phyloP scores from a whole-genome alignment of 2,797 vertebrate genomes.

The Oreochromis grahami region DNA sequence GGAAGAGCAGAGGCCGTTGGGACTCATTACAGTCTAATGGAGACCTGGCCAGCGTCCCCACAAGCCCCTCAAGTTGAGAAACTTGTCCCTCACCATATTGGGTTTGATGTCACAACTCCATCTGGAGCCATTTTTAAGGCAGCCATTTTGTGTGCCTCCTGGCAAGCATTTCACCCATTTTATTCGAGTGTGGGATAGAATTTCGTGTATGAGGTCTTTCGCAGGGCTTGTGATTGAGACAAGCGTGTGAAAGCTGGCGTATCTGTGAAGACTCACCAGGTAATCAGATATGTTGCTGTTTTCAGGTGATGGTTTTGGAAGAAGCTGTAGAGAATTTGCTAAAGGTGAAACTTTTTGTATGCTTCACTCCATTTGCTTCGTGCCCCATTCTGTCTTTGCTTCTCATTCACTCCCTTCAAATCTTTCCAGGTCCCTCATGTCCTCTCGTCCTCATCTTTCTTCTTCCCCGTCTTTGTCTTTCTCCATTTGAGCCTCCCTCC shows the following conservation, averaged over 20 bases:
- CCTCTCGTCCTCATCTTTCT: background rate
- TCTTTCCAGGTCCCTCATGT: background rate
- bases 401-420: background rate
- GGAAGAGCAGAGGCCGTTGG: background rate
- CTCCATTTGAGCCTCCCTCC: background rate
- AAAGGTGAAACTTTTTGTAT: background rate
- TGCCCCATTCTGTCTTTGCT: background rate
- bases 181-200: background rate
- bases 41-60: slow-evolving; percentile 37
- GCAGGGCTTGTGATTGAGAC: background rate
- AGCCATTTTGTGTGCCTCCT: slow-evolving; percentile 38
- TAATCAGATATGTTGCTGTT: background rate
- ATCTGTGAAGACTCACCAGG: background rate
- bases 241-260: background rate
- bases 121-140: slow-evolving; percentile 52
- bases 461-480: background rate
- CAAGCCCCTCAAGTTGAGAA: slow-evolving; percentile 43
- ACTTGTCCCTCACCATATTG: slow-evolving; percentile 54
- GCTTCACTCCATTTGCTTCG: background rate
- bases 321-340: background rate
- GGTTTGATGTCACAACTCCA: slow-evolving; percentile 61
- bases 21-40: slow-evolving; percentile 48
- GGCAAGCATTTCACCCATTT: slow-evolving; percentile 32
- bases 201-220: background rate
- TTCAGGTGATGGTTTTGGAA: background rate